These are phyloP conservation scores for Mnemiopsis leidyi DNA, from an alignment of 37 sponge, comb jelly and placozoan genomes.

Conservation along the genomic window DNA sequence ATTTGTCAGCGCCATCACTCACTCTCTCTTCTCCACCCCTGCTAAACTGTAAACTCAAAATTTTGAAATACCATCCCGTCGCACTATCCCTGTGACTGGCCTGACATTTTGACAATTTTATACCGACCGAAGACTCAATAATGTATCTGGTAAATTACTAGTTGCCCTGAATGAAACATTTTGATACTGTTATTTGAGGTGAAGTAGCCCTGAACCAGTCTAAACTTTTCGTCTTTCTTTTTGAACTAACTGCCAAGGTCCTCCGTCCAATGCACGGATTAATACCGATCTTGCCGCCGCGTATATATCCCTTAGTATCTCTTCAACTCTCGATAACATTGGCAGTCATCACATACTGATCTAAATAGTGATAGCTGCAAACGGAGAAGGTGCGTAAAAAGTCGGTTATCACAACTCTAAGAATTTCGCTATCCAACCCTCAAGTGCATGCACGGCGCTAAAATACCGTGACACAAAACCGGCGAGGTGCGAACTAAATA, in stretches of 20 bases:
- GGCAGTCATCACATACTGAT: background rate
- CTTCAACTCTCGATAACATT: background rate
- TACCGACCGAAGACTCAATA: background rate
- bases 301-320: background rate
- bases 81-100: background rate
- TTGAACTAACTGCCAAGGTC: background rate
- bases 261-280: background rate
- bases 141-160: background rate
- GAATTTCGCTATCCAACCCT: too few species aligned
- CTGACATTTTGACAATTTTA: background rate
- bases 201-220: background rate
- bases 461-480: too few species aligned
- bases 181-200: background rate
- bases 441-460: too few species aligned
- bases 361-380: background rate
- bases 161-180: background rate
- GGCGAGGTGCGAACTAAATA: too few species aligned
- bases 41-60: background rate
- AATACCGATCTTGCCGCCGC: background rate
- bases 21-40: background rate
- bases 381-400: background rate
- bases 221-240: background rate
- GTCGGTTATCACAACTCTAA: too few species aligned
- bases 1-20: background rate
- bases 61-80: background rate